Evolutionary conservation across 2,888 invertebrate genomes (phyloP).

Genomic region (Rhamphomyia laevipes): DNA sequence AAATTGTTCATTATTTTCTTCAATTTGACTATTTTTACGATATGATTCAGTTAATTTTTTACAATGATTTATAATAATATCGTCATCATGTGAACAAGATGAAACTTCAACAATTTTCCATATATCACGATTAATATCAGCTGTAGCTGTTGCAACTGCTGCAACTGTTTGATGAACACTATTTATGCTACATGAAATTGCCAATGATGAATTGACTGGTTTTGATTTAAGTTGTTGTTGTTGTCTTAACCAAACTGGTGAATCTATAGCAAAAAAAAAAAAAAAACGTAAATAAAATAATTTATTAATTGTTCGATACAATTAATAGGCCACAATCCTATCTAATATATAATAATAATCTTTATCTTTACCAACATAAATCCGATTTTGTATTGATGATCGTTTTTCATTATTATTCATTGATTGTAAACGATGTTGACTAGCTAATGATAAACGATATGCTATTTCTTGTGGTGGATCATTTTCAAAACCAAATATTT

Average conservation of each 20-base stretch:
- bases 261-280: too few relatives aligned
- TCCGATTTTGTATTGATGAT: conserved; percentile 38
- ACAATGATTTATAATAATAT: conserved; percentile 20
- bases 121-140: conserved; percentile 36
- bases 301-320: too few relatives aligned
- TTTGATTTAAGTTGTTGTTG: conserved; percentile 29
- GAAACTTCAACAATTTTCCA: conserved; percentile 43
- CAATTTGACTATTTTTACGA: not conserved
- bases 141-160: conserved; percentile 35
- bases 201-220: conserved; percentile 21
- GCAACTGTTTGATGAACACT: conserved; percentile 34
- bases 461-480: conserved; percentile 41
- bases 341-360: not conserved
- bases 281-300: too few relatives aligned
- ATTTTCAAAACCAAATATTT: conserved; percentile 45
- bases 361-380: conserved; percentile 40
- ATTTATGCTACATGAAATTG: conserved; percentile 24
- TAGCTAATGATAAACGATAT: conserved; percentile 35
- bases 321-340: not conserved
- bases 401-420: conserved; percentile 44
- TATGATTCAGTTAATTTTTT: not conserved
- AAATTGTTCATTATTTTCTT: conserved; percentile 20
- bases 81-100: conserved; percentile 31
- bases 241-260: conserved; percentile 49
- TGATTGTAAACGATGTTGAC: conserved; percentile 38